phyloP scores from a whole-genome alignment of 2,888 invertebrate species.

The Mythimna ferrago region DNA sequence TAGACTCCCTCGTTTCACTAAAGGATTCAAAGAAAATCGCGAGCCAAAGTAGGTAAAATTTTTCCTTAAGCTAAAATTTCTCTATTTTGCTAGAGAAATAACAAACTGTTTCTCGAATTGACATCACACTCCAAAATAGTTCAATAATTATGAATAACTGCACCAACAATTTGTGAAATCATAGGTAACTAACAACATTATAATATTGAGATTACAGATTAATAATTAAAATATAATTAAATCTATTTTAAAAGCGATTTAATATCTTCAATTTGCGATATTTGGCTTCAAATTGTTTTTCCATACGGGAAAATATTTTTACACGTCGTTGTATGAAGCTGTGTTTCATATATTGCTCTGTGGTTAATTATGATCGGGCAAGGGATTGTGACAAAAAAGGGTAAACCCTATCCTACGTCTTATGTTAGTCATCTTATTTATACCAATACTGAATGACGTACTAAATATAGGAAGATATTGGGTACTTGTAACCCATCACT shows the following conservation, averaged over 20 bases:
- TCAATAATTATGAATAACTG: constrained; percentile 65
- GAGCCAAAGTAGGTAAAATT: constrained; percentile 8
- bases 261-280: constrained; percentile 82
- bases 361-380: constrained; percentile 17
- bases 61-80: constrained; percentile 31
- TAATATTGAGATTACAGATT: constrained; percentile 81
- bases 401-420: constrained; percentile 30
- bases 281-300: constrained; percentile 84
- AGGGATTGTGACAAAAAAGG: constrained; percentile 17
- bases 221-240: constrained; percentile 74
- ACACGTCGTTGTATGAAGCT: constrained; percentile 64
- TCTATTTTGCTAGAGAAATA: constrained; percentile 27
- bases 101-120: constrained; percentile 53
- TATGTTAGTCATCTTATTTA: constrained; percentile 50
- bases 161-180: constrained; percentile 84
- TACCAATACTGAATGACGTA: constrained; percentile 49
- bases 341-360: constrained; percentile 61
- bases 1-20: constrained; percentile 50
- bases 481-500: constrained; percentile 10
- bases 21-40: constrained; percentile 23
- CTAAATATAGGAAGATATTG: constrained; percentile 32
- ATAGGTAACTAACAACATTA: constrained; percentile 85
- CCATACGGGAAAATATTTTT: constrained; percentile 68
- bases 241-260: constrained; percentile 73
- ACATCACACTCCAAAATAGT: constrained; percentile 44